Conservation (phyloP, 2,797 vertebrate genomes). For the Gallinago solitaria region DNA sequence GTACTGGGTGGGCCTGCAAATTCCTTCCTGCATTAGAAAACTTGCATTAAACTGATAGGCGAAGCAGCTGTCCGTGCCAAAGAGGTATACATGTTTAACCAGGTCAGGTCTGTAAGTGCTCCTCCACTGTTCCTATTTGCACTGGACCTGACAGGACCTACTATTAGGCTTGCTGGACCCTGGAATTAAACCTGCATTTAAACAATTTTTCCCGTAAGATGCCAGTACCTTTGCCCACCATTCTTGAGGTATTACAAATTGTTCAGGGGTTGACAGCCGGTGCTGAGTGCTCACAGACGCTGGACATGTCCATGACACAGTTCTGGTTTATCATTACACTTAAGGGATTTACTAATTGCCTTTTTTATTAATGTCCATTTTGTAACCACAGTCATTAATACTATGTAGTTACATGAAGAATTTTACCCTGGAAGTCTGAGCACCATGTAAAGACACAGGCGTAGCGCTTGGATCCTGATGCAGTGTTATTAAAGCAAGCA, state of each 20-base stretch:
- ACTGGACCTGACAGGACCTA: background rate
- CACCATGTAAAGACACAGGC: background rate
- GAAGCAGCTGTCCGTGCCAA: conserved; percentile 72
- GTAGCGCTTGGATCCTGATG: background rate
- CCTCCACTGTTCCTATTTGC: background rate
- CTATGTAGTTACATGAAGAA: background rate
- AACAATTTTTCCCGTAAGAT: background rate
- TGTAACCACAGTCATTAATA: background rate
- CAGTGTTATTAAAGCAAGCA: background rate
- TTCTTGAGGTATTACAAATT: background rate
- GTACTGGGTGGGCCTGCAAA: conserved; percentile 66
- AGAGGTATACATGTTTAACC: conserved; percentile 38
- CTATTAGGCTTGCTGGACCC: background rate
- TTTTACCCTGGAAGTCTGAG: background rate
- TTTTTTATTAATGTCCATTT: background rate
- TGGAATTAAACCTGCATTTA: background rate
- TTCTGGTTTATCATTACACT: background rate
- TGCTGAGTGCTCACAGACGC: background rate
- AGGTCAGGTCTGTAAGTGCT: background rate
- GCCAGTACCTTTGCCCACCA: background rate
- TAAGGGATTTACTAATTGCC: background rate
- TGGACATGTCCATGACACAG: background rate
- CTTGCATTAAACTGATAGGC: conserved; percentile 50
- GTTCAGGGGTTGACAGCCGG: background rate
- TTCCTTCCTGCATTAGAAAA: conserved; percentile 68